Conservation (phyloP, 2,888 invertebrate genomes). For the Acleris holmiana region DNA sequence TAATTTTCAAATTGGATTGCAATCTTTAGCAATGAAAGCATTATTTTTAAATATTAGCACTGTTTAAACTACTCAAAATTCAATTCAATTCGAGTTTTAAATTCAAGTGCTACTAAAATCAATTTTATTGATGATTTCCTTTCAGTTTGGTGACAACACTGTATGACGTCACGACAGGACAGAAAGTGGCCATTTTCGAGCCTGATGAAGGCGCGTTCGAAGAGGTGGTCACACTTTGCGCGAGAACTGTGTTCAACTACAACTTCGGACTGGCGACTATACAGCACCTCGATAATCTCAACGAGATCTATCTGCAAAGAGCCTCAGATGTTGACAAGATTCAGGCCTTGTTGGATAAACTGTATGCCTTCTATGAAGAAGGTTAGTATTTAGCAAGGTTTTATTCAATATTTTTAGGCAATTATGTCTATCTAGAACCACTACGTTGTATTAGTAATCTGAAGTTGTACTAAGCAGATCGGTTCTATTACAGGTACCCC, state of each 20-base stretch:
- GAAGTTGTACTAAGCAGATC: neutral
- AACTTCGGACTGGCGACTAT: conserved; percentile 85
- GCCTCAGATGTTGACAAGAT: conserved; percentile 75
- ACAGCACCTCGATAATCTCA: conserved; percentile 83
- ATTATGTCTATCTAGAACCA: too few relatives aligned
- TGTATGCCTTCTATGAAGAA: conserved; percentile 83
- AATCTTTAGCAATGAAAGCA: too few relatives aligned
- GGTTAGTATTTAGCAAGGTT: conserved; percentile 49
- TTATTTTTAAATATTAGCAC: too few relatives aligned
- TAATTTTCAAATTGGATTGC: conserved; percentile 44
- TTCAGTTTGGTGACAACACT: conserved; percentile 87
- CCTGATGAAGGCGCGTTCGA: conserved; percentile 83
- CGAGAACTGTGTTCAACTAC: conserved; percentile 85
- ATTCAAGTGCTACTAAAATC: too few relatives aligned
- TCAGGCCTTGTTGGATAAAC: conserved; percentile 81
- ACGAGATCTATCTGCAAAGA: conserved; percentile 87
- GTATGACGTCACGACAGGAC: conserved; percentile 79
- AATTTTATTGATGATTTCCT: conserved; percentile 38
- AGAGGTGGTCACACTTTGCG: conserved; percentile 82
- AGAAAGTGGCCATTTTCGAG: conserved; percentile 76
- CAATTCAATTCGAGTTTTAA: too few relatives aligned
- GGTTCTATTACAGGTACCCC: conserved; percentile 59
- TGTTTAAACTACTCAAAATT: too few relatives aligned
- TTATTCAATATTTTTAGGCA: neutral
- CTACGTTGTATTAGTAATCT: too few relatives aligned